Base-by-base conservation (phyloP, 2,888 invertebrate species). In the Teinopalpus imperialis region DNA sequence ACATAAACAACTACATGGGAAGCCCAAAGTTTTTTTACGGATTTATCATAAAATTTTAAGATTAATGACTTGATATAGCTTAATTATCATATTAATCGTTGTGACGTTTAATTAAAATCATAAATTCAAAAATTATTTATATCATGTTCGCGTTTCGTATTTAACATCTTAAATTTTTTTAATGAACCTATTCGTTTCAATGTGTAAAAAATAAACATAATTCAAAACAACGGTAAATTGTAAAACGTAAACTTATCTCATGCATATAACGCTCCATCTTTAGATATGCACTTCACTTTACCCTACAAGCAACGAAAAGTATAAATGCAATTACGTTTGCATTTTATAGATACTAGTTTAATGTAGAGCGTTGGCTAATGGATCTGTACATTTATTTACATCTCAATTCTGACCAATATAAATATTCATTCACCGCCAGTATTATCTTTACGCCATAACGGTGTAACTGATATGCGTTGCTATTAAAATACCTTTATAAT, bases 371-470 rank as follows among this genome's bases (percentile, higher is more conserved):
- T 69, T 64, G 61, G 58, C 75, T 75, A 72, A 74, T 76, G 67
- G 65, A 62, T 63, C 66, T 69, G 68, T 69, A 72, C 70, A 75
- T 74, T 74, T 70, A 79, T 76, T 75, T 71, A 77, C 75, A 77
- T 77, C 74, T 80, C 67, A 74, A 80, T 81, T 71, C 58, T 60
- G 55, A 55, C 48, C 58, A 65, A 66, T 74, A 77, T 76, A 74
- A 74, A 80, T 80, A 76, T 77, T 81, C 71, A 80, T 77, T 62
- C 53, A 57, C 60, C 53, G 60, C 56, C 59, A 59, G 57, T 59
- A 69, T 71, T 73, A 76, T 74, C 73, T 72, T 59, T 63, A 61
- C 59, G 59, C 64, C 71, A 73, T 74, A 76, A 66, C 68, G 58
- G 64, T 64, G 59, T 67, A 63, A 66, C 64, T 63, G 63, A 69